Percentiles rank a stretch among this genome's conserved stretches.
phyloP scores from a whole-genome alignment of 1,140 invertebrate species.

The Nixonia krombeini region DNA sequence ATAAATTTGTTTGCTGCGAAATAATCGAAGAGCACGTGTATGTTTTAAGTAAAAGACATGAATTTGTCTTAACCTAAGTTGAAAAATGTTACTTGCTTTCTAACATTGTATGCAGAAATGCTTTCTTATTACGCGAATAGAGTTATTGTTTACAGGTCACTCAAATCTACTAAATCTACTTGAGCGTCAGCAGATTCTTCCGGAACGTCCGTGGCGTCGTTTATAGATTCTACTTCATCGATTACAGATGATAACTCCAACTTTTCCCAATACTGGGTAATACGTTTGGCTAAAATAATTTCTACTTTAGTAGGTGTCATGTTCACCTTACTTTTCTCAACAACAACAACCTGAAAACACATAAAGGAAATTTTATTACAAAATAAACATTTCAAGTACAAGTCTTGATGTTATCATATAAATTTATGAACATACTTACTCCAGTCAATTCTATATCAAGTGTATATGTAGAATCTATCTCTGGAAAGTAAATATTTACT shows the following conservation, averaged over 20 bases:
- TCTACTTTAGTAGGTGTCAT: slow-evolving; percentile 96
- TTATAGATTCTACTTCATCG: neutral
- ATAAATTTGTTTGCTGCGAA: too few relatives aligned
- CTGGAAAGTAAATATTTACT: slow-evolving; percentile 84
- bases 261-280: slow-evolving; percentile 85
- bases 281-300: slow-evolving; percentile 91
- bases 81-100: too few relatives aligned
- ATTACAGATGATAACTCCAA: slow-evolving; percentile 76
- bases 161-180: slow-evolving; percentile 71
- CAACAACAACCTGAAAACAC: slow-evolving; percentile 80
- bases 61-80: too few relatives aligned
- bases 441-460: slow-evolving; percentile 88
- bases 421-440: slow-evolving; percentile 74
- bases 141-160: slow-evolving; percentile 51
- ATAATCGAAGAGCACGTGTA: too few relatives aligned
- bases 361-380: too few relatives aligned
- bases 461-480: slow-evolving; percentile 82
- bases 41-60: too few relatives aligned
- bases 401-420: too few relatives aligned
- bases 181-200: slow-evolving; percentile 54
- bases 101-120: too few relatives aligned
- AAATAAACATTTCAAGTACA: neutral
- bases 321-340: slow-evolving; percentile 79
- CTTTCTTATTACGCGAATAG: too few relatives aligned
- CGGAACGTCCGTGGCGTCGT: slow-evolving; percentile 42